Evolutionary conservation across 2,888 invertebrate species (phyloP), one percentile per base, ranked within the genome.

Genomic region (Mechanitis mazaeus): DNA sequence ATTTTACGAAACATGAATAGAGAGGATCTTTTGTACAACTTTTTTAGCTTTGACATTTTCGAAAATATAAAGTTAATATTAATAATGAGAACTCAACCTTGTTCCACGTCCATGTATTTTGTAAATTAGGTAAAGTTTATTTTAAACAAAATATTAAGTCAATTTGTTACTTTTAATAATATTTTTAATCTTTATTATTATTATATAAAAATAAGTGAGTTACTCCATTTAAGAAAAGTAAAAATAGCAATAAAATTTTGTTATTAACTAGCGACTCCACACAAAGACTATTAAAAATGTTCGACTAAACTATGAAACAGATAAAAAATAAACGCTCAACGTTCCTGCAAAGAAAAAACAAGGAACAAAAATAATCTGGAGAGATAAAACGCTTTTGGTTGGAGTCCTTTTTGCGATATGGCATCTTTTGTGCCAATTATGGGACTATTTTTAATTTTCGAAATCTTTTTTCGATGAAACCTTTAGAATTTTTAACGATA

Each of bases 391-490:
- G 76, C 72, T 73, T 42, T 70, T 75, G 79, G 80, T 81, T 76
- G 75, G 77, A 76, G 72, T 76, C 77, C 78, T 83, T 84, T 84
- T 76, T 80, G 79, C 80, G 81, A 83, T 84, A 81, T 76, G 76
- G 76, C 70, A 80, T 85, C 87, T 85, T 85, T 88, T 89, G 86
- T 89, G 88, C 86, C 87, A 88, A 88, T 88, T 89, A 87, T 83
- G 77, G 81, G 77, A 76, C 75, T 72, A 73, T 77, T 78, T 80
- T 76, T 69, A 71, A 72, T 74, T 71, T 78, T 81, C 81, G 79
- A 75, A 61, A 56, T 66, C 58, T 68, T 71, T 79, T 76, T 75
- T 72, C 71, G 55, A 68, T 72, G 68, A 75, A 75, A 65, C 66
- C 31, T 50, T 50, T 50, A 3, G 64, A 69, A 73, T 79, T 76